Percentiles rank a stretch among this genome's conserved stretches.
These are phyloP conservation scores for Perizoma flavofasciatum DNA, from an alignment of 2,888 invertebrate species.

Conservation along the genomic window DNA sequence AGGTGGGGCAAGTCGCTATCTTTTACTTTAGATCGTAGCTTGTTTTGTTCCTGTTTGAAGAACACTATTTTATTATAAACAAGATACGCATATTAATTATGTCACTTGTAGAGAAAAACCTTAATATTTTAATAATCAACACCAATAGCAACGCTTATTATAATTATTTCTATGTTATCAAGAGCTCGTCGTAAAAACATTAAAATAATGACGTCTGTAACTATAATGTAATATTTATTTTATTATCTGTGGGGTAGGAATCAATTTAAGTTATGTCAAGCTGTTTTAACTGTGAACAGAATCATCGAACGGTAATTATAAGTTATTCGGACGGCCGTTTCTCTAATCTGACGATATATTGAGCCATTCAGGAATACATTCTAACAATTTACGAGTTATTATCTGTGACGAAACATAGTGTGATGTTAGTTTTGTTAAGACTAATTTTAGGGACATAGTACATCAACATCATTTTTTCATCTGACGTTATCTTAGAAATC, in stretches of 20 bases:
- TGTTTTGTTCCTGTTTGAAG: neutral
- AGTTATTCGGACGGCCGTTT: constrained; percentile 42
- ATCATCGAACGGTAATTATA: constrained; percentile 36
- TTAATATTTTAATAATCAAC: constrained; percentile 24
- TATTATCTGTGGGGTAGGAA: constrained; percentile 35
- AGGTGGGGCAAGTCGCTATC: constrained; percentile 13
- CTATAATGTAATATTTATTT: constrained; percentile 28
- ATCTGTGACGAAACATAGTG: neutral
- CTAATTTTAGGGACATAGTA: too few species aligned
- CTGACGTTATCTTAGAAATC: too few species aligned
- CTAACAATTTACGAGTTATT: neutral
- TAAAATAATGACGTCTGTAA: constrained; percentile 40
- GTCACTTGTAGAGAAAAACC: constrained; percentile 8
- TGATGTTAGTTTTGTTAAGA: neutral
- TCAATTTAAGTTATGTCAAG: constrained; percentile 33
- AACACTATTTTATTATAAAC: constrained; percentile 3
- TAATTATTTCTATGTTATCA: constrained; percentile 23
- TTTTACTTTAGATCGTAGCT: constrained; percentile 5
- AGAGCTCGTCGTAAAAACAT: constrained; percentile 38
- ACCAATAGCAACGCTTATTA: constrained; percentile 28
- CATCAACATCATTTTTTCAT: too few species aligned
- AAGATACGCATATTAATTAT: constrained; percentile 7
- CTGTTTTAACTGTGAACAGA: constrained; percentile 30
- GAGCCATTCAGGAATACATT: constrained; percentile 15
- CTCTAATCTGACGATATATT: constrained; percentile 39